Evolutionary conservation across 2,888 invertebrate species (phyloP), one percentile per base, ranked within the genome.

Genomic region (Nudaria mundana): DNA sequence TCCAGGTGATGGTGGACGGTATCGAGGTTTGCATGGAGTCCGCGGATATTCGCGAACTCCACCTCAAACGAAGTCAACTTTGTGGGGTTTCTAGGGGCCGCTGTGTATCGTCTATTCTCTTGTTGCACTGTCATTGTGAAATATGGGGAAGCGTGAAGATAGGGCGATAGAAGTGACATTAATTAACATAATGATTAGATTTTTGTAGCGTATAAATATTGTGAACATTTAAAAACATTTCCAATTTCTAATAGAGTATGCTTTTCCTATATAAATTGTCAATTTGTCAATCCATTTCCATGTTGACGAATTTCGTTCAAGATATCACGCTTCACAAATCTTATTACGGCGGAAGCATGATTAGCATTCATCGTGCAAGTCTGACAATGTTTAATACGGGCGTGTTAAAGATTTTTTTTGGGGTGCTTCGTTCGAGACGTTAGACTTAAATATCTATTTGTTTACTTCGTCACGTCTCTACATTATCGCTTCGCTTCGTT

Each of bases 381-480:
- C 34, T 11, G 6, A 23, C 30, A 28, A 42, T 37, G 34, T 41
- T 40, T 42, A 41, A 40, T 40, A 42, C 35, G 32, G 32, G 26
- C 30, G 23, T 35, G 44, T 38, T 40, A 22, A 42, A 37, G 39
- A 37, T 43, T 45, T n/a, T n/a, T 30, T 37, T 35, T 14, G 28
- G 28, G 23, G 11, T 22, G 20, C 36, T 12, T 30, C 10, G 16
- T n/a, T n/a, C n/a, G n/a, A n/a, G n/a, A n/a, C n/a, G n/a, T n/a
- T n/a, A n/a, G n/a, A n/a, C 8, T 20, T 10, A 22, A 13, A 26
- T 20, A 30, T 24, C 10, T 26, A 18, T 39, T 41, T 42, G 37
- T 49, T 40, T 44, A 44, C 29, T 44, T 37, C 7, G 52, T 42
- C 49, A 52, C 47, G 47, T 48, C 25, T 14, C 15, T 20, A 14